Conservation (phyloP, 2,888 invertebrate species). For the Phymatocera aterrima region DNA sequence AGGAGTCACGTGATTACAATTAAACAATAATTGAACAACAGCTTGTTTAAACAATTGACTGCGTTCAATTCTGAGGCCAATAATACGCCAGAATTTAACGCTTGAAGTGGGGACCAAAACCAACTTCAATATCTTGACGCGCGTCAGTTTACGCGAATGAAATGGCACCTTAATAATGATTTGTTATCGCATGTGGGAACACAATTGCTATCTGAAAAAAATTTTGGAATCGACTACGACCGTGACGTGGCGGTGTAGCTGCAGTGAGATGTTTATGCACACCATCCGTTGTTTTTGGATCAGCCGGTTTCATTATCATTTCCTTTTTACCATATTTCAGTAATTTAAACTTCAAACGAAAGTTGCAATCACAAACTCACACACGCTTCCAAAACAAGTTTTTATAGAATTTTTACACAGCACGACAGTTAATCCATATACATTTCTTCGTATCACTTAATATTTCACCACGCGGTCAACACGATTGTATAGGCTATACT, state of each 20-base stretch:
- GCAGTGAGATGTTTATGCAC: constrained; percentile 16
- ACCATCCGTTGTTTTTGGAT: constrained; percentile 29
- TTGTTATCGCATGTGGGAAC: background rate
- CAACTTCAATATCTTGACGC: too few relatives aligned
- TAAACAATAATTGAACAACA: too few relatives aligned
- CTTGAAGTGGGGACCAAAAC: too few relatives aligned
- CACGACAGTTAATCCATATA: background rate
- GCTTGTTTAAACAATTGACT: too few relatives aligned
- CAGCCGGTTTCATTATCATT: constrained; percentile 15
- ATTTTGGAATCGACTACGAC: background rate
- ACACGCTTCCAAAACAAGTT: background rate
- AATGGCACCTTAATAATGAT: too few relatives aligned
- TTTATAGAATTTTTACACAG: constrained; percentile 34
- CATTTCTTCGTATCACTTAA: background rate
- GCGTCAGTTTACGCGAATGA: too few relatives aligned
- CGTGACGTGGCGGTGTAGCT: background rate
- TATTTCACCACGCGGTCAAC: background rate
- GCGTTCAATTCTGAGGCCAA: too few relatives aligned
- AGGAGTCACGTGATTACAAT: too few relatives aligned
- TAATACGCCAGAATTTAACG: too few relatives aligned
- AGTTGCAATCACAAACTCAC: background rate
- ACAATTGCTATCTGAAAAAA: background rate
- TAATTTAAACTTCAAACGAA: background rate
- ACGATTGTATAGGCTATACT: background rate
- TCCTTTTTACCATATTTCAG: constrained; percentile 2